Evolutionary conservation across 1,140 invertebrate species (phyloP), one percentile per base, ranked within the genome.

Genomic region (Paracyclopina nana): DNA sequence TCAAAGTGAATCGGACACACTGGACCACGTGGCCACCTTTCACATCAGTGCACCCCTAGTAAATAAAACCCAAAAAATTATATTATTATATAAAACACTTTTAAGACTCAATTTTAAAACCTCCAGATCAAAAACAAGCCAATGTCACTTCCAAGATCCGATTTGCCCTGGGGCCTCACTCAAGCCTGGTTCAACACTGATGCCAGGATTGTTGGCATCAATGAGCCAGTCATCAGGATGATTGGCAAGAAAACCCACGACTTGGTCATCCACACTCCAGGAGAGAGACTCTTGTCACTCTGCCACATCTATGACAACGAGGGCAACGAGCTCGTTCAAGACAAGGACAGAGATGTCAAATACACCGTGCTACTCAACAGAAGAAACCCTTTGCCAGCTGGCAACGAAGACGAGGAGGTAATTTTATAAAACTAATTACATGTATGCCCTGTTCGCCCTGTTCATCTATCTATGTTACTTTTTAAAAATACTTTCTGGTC

Each of bases 41-140:
- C 52, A 65, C 26, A 34, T 65, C 16, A 53, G 60, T 28, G 64
- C 61, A 53, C 55, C 53, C n/a, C 55, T 56, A 51, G 58, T 63
- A 30, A 53, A 55, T 14, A 55, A 55, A 53, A 54, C 20, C 22
- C 8, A 46, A n/a, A n/a, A n/a, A n/a, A n/a, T n/a, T n/a, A 11
- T 9, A 4, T 60, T 45, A 53, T 6, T 44, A 24, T n/a, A n/a
- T 14, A 8, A 20, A 18, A 42, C 20, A 6, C 9, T 20, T 16
- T 42, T n/a, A 11, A 18, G 8, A 6, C 41, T 8, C 20, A 6
- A 8, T n/a, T n/a, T n/a, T n/a, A n/a, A n/a, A n/a, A n/a, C n/a
- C n/a, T n/a, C n/a, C 2, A 30, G 11, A 49, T 49, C 18, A 30
- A 27, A 8, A 29, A n/a, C 6, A 20, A n/a, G 6, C 26, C 30